These are phyloP conservation scores for Cephus pygmeus DNA, from an alignment of 2,888 invertebrate genomes.

Conservation along the genomic window DNA sequence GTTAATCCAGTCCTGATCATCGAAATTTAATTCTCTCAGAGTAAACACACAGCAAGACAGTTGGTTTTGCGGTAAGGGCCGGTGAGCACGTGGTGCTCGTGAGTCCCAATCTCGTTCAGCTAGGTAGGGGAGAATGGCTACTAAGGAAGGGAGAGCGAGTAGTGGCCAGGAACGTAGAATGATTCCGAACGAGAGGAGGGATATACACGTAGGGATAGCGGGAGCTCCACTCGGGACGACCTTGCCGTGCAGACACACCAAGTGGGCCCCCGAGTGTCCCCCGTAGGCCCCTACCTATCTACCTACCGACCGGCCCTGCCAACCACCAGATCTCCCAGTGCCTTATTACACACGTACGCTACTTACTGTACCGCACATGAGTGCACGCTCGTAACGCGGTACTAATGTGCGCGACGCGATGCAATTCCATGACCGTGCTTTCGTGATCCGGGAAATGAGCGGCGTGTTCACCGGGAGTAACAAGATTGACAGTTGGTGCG, in stretches of 20 bases:
- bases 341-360: conserved; percentile 49
- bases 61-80: not conserved
- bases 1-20: not conserved
- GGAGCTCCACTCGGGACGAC: conserved; percentile 32
- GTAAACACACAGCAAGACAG: not conserved
- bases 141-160: conserved; percentile 22
- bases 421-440: conserved; percentile 7
- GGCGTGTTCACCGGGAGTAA: not conserved
- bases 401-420: conserved; percentile 16
- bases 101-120: not conserved
- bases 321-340: conserved; percentile 38
- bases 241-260: conserved; percentile 28
- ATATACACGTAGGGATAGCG: conserved; percentile 25
- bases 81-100: conserved; percentile 20
- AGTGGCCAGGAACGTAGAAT: conserved; percentile 34
- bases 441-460: not conserved
- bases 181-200: conserved; percentile 27
- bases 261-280: conserved; percentile 1
- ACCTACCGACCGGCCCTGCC: not conserved
- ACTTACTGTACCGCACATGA: conserved; percentile 24
- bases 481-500: not conserved
- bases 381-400: conserved; percentile 22
- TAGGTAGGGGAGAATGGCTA: not conserved
- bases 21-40: not conserved
- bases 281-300: not conserved